These are phyloP conservation scores for Anguilla megastoma DNA, from an alignment of 2,797 vertebrate species.

Conservation along the genomic window DNA sequence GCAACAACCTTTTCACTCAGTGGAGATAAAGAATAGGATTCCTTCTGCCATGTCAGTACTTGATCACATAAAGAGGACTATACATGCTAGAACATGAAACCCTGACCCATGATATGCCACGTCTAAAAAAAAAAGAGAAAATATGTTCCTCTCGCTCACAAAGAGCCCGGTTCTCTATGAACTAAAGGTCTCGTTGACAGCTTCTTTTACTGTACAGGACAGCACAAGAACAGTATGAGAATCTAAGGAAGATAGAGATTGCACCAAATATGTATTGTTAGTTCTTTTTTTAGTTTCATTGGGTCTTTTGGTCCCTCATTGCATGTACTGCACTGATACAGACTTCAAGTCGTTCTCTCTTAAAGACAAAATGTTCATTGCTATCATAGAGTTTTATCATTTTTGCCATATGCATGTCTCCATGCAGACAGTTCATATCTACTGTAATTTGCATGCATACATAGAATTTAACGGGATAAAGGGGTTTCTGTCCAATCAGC, in stretches of 20 bases:
- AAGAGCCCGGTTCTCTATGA: not conserved
- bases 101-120: conserved; percentile 32
- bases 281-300: conserved; percentile 2
- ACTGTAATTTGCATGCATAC: not conserved
- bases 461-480: conserved; percentile 10
- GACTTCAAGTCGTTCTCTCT: conserved; percentile 79
- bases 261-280: not conserved
- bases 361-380: conserved; percentile 75
- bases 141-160: conserved; percentile 28
- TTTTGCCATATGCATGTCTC: conserved; percentile 1
- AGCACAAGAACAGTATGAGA: not conserved
- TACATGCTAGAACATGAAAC: not conserved
- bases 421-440: not conserved
- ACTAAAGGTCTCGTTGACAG: not conserved
- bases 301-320: conserved; percentile 9
- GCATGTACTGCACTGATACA: conserved; percentile 59
- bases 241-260: not conserved
- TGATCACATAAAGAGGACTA: not conserved
- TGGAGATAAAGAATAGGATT: not conserved
- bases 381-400: not conserved
- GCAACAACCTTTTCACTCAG: not conserved
- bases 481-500: conserved; percentile 41
- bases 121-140: conserved; percentile 38
- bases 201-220: not conserved
- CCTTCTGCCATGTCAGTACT: not conserved